phyloP scores from a whole-genome alignment of 35 echinoderm and acorn worm species.

The Heliocidaris erythrogramma region DNA sequence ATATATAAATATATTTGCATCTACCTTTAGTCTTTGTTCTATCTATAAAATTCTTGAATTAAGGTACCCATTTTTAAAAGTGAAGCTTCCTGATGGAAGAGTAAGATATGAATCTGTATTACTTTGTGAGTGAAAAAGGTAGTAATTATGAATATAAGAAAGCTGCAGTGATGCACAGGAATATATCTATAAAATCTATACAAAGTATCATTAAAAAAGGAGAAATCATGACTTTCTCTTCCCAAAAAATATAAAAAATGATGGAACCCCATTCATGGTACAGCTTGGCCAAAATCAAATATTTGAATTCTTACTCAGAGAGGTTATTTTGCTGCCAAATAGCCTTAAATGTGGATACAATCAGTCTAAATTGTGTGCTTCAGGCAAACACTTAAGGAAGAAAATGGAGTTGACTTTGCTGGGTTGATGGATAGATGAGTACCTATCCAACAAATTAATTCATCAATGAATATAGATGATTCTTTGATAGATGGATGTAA shows the following conservation, averaged over 20 bases:
- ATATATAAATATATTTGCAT: too few relatives aligned
- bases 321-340: not conserved
- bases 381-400: not conserved
- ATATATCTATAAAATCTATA: too few relatives aligned
- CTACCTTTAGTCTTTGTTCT: too few relatives aligned
- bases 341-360: conserved; percentile 27
- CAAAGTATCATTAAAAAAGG: too few relatives aligned
- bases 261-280: not conserved
- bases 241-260: not conserved
- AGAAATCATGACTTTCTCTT: not conserved
- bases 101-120: too few relatives aligned
- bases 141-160: too few relatives aligned
- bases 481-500: not conserved
- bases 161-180: too few relatives aligned
- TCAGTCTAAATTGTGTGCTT: not conserved
- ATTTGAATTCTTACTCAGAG: conserved; percentile 10
- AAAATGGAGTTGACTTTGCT: not conserved
- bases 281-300: not conserved
- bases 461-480: not conserved
- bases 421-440: not conserved
- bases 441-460: not conserved
- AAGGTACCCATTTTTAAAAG: too few relatives aligned
- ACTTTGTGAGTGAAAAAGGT: too few relatives aligned
- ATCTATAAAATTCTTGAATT: too few relatives aligned
- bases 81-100: too few relatives aligned